Evolutionary conservation across 2,113 vertebrate species (phyloP), one percentile per base, ranked within the genome.

Genomic region (Gallinago jamesoni): DNA sequence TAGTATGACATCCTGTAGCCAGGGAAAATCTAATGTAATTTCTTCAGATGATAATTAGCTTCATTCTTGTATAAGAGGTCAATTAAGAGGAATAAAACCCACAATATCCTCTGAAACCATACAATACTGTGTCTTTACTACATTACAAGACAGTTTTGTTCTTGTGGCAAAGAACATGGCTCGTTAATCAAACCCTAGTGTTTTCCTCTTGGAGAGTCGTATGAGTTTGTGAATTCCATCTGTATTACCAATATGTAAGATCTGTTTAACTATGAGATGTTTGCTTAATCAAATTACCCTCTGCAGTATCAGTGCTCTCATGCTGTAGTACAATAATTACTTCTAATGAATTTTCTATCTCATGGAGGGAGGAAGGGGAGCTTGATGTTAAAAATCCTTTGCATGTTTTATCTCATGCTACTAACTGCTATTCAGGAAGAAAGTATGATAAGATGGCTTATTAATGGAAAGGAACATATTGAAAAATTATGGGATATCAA

Each of bases 261-360:
- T 88, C 68, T 86, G n/a, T 87, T 93, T 79, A 95, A 95, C 43
- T 37, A 41, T 39, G 93, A 82, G 10, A 69, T 43, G 5, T 77
- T 68, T 80, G n/a, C 87, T 87, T 89, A 96, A 96, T 89, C 57
- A 50, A 50, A 82, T 92, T 89, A 59, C 24, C 12, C 6, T 91
- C 63, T 72, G 15, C 21, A 55, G 13, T 91, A 35, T 37, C 23
- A 2, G 56, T 84, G 75, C 17, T 75, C 68, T 13, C 28, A 88
- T 77, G 43, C 31, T 24, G 2, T 63, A 91, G 60, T 41, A 43
- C 8, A 60, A 19, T 43, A 66, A 89, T 91, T 87, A 80, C 9
- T 87, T 82, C 16, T 48, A 84, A 81, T 48, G 48, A 91, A 43
- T 60, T 94, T 84, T 80, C 19, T 59, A 8, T 84, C 92, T 74